Base-by-base conservation (phyloP, 2,797 vertebrate species). In the Alfaro cultratus region DNA sequence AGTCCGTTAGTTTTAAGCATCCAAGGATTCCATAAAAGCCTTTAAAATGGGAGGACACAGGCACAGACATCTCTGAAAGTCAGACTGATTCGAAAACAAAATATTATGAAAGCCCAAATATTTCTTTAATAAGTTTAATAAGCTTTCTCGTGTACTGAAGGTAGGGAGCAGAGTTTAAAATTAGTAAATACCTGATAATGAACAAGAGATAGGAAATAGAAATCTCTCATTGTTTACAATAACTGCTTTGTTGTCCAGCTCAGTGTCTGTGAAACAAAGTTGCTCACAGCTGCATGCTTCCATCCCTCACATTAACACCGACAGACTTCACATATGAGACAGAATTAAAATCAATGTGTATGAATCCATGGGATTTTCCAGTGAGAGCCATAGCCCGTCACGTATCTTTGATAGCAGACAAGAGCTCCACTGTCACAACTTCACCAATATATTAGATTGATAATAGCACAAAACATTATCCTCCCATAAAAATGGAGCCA, bases 291-390 rank as follows among this genome's bases (percentile, higher is more conserved):
- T 80, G 79, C 51, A 26, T 26, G 51, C 55, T 78, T 64, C 71
- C 77, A n/a, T 36, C 23, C 7, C 85, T 83, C 81, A 16, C 55
- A 18, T 74, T 80, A 78, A 81, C 74, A 75, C 75, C 80, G 73
- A 79, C 39, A n/a, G 62, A 85, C 90, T 89, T 87, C 74, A 80
- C 91, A 82, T 82, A 88, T 85, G 85, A 36, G 86, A 41, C 36
- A 68, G 10, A 68, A 41, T 68, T 13, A 39, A 64, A 92, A 94
- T 94, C 90, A 79, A 90, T 92, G 81, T 51, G 71, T 86, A 85
- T 92, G 89, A 95, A 88, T 94, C 90, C 70, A 94, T 93, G 85
- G 34, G 68, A 88, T 89, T 94, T 95, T 96, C 92, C 91, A 90
- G 82, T 85, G 81, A 78, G 57, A 87, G 81, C 83, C 79, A 74